A percentile compares a stretch with the other conserved stretches of the same genome.
These are phyloP conservation scores for Pogonomyrmex californicus DNA, from an alignment of 1,140 invertebrate species.

Conservation along the genomic window DNA sequence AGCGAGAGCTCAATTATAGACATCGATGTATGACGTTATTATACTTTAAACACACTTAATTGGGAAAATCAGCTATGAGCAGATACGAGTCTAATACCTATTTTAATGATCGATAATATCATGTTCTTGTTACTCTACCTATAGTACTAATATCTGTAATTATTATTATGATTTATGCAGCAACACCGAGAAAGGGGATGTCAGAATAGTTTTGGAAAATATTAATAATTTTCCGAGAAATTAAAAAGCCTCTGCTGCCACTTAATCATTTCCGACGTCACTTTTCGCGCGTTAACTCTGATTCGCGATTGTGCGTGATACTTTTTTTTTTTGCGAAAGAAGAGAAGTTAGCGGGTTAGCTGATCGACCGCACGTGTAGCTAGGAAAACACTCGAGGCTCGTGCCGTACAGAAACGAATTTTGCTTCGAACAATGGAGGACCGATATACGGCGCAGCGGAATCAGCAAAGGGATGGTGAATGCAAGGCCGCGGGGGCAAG, in stretches of 20 bases:
- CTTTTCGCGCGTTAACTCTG: conserved; percentile 49
- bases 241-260: conserved; percentile 17
- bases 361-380: conserved; percentile 64
- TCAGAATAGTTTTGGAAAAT: not conserved
- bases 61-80: not conserved
- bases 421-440: conserved; percentile 81
- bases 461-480: conserved; percentile 74
- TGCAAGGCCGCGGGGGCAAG: conserved; percentile 60
- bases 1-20: conserved; percentile 35
- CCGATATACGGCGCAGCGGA: conserved; percentile 77
- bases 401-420: conserved; percentile 78
- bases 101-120: conserved; percentile 9
- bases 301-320: conserved; percentile 28
- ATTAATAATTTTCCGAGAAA: conserved; percentile 6
- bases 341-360: conserved; percentile 64
- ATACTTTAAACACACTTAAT: conserved; percentile 29
- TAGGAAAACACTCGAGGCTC: conserved; percentile 71
- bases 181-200: not conserved
- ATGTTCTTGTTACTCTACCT: not conserved
- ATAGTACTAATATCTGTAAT: not conserved
- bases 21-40: conserved; percentile 15
- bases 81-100: not conserved
- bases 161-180: not conserved
- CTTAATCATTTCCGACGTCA: conserved; percentile 48
- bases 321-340: conserved; percentile 45